Evolutionary conservation across 2,113 vertebrate species (phyloP).

Genomic region (Trematocara variabile): DNA sequence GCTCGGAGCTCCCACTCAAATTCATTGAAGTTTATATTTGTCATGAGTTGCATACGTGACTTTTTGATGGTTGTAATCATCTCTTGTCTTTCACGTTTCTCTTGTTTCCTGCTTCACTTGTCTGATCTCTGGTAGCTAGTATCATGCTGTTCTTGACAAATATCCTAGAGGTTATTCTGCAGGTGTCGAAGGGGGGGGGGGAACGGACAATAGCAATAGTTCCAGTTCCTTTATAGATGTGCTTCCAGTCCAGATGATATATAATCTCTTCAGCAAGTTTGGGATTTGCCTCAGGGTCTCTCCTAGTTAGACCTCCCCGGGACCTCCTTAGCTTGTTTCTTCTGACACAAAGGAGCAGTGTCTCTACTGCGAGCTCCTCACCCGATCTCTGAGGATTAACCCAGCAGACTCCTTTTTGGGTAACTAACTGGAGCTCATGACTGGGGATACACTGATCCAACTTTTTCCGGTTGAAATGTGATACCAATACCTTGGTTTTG

Average conservation of each 20-base stretch:
- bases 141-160: not conserved
- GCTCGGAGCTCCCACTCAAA: not conserved
- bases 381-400: not conserved
- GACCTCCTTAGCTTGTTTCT: not conserved
- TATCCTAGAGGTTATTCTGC: not conserved
- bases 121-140: not conserved
- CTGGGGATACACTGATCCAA: not conserved
- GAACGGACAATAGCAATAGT: not conserved
- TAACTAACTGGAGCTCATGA: not conserved
- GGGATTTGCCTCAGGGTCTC: not conserved
- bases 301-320: not conserved
- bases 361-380: not conserved
- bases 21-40: not conserved
- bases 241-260: not conserved
- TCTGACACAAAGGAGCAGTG: not conserved
- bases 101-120: not conserved
- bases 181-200: accelerated
- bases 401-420: not conserved
- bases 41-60: not conserved
- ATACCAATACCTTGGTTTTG: not conserved
- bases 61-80: not conserved
- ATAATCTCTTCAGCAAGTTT: not conserved
- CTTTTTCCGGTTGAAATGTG: not conserved
- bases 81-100: not conserved
- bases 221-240: not conserved